These are phyloP conservation scores for Actenoides hombroni DNA, from an alignment of 2,113 vertebrate genomes.

Conservation along the genomic window DNA sequence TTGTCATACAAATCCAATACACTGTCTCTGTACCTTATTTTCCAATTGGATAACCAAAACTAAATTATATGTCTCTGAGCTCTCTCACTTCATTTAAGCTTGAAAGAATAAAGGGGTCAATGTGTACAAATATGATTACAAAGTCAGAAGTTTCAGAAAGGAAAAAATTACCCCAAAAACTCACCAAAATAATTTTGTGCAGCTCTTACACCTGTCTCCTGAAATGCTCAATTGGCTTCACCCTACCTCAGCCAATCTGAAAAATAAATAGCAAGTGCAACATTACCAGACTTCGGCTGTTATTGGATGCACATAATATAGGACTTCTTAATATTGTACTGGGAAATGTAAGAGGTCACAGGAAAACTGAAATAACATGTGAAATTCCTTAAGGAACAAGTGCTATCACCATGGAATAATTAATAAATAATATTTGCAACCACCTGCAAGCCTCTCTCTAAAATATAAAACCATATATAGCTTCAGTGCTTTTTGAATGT, in stretches of 20 bases:
- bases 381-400: neutral
- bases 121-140: neutral
- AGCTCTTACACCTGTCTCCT: neutral
- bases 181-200: neutral
- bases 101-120: neutral
- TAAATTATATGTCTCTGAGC: neutral
- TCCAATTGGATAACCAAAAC: neutral
- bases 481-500: neutral
- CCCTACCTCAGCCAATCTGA: neutral
- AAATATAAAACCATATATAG: neutral
- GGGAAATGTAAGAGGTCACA: neutral
- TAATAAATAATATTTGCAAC: neutral
- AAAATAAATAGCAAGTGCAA: neutral
- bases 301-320: neutral
- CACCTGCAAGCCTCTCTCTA: neutral
- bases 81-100: neutral
- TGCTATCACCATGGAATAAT: neutral
- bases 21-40: neutral
- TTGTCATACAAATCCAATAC: neutral
- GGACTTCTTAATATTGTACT: neutral
- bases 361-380: neutral
- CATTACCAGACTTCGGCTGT: neutral
- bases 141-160: neutral
- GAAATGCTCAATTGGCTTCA: neutral
- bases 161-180: neutral